Evolutionary conservation across 1,140 invertebrate genomes (phyloP), one percentile per base, ranked within the genome.

Genomic region (Pollicipes pollicipes): DNA sequence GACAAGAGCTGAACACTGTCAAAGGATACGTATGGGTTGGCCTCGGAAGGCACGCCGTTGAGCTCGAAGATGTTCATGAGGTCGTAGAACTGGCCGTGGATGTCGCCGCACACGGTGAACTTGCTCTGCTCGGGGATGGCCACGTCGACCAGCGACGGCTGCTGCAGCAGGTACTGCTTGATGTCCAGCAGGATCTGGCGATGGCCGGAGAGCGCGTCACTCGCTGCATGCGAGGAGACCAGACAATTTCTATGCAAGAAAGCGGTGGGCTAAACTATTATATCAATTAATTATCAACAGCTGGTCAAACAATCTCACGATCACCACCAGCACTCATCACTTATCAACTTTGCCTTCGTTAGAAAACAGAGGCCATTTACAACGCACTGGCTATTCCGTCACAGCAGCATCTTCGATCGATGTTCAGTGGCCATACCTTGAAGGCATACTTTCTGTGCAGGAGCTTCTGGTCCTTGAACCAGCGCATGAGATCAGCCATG

Each of bases 31-130:
- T 98, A 99, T 72, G 97, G 96, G 84, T 99, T 99, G 66, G 84
- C 87, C 78, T 91, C 86, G 21, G 93, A 96, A 24, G 97, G 97
- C 64, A 95, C 80, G 21, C 95, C 97, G 82, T 99, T 99, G 64
- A 98, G 82, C 77, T 95, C 84, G 83, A 99, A 99, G 75, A 99
- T 97, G 82, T 99, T 97, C 82, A 97, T 86, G 68, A 99, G 82
- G 83, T 99, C 97, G 81, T 95, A 99, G 83, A 88, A 99, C 81
- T 99, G 97, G 30, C 97, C 97, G 81, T 99, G 97, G 76, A 99
- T 95, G 81, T 99, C 97, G n/a, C 97, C 97, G 82, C 97, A 99
- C 69, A 99, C 89, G 35, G 97, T 99, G 80, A 99, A 99, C 83
- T 98, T 98, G 68, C 87, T 84, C 66, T 90, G 85, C 78, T 91